These are phyloP conservation scores for Actinostola sp. DNA, from an alignment of 92 coral and sea anemone genomes.

Conservation along the genomic window DNA sequence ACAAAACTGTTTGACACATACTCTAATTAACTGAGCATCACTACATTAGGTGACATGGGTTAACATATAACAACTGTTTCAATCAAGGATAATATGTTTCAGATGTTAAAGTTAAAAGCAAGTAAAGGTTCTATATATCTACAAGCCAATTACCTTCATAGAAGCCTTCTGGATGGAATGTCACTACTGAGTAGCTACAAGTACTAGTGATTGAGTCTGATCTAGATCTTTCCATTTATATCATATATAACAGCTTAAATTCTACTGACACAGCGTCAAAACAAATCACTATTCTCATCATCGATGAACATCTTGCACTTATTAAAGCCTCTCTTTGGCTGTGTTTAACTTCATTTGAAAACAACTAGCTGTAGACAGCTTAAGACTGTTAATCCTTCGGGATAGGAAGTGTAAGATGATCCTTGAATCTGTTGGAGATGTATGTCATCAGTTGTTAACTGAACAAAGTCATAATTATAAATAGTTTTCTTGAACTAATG, in stretches of 20 bases:
- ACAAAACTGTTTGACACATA: too few species aligned
- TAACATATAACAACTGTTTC: too few species aligned
- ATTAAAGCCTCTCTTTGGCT: not conserved
- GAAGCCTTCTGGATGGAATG: conserved; percentile 12
- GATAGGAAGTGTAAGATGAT: not conserved
- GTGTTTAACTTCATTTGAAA: not conserved
- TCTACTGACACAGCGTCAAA: too few species aligned
- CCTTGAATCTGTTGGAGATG: not conserved
- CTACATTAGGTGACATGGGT: too few species aligned
- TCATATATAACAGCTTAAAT: too few species aligned
- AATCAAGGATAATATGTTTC: not conserved
- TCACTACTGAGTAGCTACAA: conserved; percentile 3
- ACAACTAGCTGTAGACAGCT: not conserved
- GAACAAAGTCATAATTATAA: not conserved
- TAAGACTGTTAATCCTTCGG: not conserved
- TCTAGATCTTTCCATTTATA: conserved; percentile 1
- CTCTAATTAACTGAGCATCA: too few species aligned
- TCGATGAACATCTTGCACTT: not conserved
- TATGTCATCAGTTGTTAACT: conserved; percentile 1
- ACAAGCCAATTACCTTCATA: not conserved
- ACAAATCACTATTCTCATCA: too few species aligned
- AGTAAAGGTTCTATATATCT: not conserved
- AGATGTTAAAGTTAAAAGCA: not conserved
- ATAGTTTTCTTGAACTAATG: not conserved
- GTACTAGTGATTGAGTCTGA: conserved; percentile 6